Evolutionary conservation across 1,140 invertebrate genomes (phyloP).

Genomic region (Riptortus pedestris): DNA sequence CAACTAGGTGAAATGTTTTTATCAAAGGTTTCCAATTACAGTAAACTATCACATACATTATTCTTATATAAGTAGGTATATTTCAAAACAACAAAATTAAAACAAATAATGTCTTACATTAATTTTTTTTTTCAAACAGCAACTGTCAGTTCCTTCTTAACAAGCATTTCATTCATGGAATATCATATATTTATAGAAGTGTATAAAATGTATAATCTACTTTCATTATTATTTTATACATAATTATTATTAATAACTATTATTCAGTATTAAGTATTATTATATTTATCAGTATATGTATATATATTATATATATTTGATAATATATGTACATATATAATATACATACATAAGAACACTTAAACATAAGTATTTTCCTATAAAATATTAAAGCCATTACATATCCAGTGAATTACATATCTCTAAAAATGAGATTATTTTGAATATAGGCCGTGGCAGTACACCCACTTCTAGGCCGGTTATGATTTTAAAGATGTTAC

Average conservation of each 20-base stretch:
- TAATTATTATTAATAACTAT: slow-evolving; percentile 2
- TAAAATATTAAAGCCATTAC: slow-evolving; percentile 19
- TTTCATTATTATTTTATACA: slow-evolving; percentile 2
- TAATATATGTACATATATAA: slow-evolving; percentile 1
- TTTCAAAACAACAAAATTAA: too few relatives aligned
- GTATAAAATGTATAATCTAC: slow-evolving; percentile 16
- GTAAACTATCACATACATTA: not conserved
- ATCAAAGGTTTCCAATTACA: too few relatives aligned
- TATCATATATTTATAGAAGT: slow-evolving; percentile 13
- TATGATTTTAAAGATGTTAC: slow-evolving; percentile 7
- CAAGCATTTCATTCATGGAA: not conserved
- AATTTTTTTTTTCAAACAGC: not conserved
- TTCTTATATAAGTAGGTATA: not conserved
- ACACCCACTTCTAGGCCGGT: slow-evolving; percentile 13
- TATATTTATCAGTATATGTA: not conserved
- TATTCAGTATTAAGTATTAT: not conserved
- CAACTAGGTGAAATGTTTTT: too few relatives aligned
- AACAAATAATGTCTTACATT: not conserved
- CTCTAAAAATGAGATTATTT: slow-evolving; percentile 17
- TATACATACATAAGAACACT: slow-evolving; percentile 5
- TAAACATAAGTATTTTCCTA: slow-evolving; percentile 15
- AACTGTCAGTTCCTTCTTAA: slow-evolving; percentile 3
- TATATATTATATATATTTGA: too few relatives aligned
- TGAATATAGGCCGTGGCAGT: slow-evolving; percentile 6
- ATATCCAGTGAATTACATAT: slow-evolving; percentile 16